These are phyloP conservation scores for Rhincodon typus DNA, from an alignment of 2,797 vertebrate species.

Conservation along the genomic window DNA sequence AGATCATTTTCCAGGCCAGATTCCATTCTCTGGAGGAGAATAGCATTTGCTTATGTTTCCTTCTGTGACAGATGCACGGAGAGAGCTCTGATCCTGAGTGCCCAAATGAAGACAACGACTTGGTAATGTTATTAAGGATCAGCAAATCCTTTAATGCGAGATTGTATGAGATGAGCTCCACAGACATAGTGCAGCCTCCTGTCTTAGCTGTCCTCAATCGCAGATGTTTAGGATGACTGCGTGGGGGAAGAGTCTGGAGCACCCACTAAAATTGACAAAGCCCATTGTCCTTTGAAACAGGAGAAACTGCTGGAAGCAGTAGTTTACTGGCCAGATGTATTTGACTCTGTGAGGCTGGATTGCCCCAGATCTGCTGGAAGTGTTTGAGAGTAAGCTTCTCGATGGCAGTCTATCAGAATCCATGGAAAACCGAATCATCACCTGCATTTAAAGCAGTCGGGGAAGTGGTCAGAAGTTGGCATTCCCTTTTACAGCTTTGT, in stretches of 20 bases:
- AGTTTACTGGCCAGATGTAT: not conserved
- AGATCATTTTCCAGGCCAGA: not conserved
- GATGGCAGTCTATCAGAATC: not conserved
- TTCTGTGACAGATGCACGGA: not conserved
- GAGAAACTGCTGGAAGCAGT: not conserved
- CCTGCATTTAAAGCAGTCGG: not conserved
- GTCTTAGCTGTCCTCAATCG: not conserved
- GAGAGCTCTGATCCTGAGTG: not conserved
- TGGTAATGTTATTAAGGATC: not conserved
- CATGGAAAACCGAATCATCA: not conserved
- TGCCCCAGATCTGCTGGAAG: not conserved
- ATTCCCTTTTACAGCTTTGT: not conserved
- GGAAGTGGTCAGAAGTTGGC: not conserved
- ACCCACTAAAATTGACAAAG: not conserved
- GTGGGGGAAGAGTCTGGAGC: not conserved
- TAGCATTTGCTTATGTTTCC: not conserved
- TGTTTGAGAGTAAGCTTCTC: not conserved
- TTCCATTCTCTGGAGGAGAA: not conserved
- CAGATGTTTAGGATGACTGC: not conserved
- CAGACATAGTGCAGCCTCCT: not conserved
- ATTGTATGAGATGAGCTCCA: not conserved
- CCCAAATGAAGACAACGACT: not conserved
- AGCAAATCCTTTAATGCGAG: not conserved
- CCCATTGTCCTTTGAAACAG: not conserved
- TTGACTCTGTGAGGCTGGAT: not conserved